Evolutionary conservation across 1,140 invertebrate species (phyloP), one percentile per base, ranked within the genome.

Genomic region (Drosophila bipectinata): DNA sequence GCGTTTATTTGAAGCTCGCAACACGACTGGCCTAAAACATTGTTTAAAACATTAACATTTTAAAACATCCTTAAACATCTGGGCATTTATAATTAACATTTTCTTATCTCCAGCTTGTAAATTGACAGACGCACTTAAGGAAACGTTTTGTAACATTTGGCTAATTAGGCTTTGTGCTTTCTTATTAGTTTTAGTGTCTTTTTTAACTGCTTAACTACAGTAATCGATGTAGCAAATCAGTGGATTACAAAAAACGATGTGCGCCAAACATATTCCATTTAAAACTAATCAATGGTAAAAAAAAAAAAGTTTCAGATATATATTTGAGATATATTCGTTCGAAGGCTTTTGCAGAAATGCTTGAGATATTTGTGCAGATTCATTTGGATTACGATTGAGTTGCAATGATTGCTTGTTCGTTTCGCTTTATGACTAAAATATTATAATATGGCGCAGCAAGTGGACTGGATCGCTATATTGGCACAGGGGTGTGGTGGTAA

Each of bases 281-380:
- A 44, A 0, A 18, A 18, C 34, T 52, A 63, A 21, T 63, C 10
- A 63, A 26, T 10, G 18, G 18, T 21, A 10, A 26, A 45, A 34
- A 63, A 21, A 14, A 3, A 39, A 10, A 32, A 4, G 28, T 32
- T 30, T 26, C 59, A 52, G 34, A 52, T 51, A 51, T 26, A 39
- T 28, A 30, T 64, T 67, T 15, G 60, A 67, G 63, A 67, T 64
- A 64, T 67, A 18, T 67, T 24, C 28, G 39, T 47, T 41, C 24
- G 32, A 61, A 49, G 56, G 56, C 61, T 32, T 30, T 47, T 18
- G 18, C 26, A 39, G 12, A 41, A 34, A 32, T 14, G 34, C 21
- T 44, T 12, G n/a, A 15, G 26, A 24, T 45, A 21, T 44, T 32
- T n/a, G 8, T 30, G 56, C 21, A 37, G 21, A 9, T 28, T 24